Evolutionary conservation across 2,888 invertebrate species (phyloP).

Genomic region (Tethea ocularis): DNA sequence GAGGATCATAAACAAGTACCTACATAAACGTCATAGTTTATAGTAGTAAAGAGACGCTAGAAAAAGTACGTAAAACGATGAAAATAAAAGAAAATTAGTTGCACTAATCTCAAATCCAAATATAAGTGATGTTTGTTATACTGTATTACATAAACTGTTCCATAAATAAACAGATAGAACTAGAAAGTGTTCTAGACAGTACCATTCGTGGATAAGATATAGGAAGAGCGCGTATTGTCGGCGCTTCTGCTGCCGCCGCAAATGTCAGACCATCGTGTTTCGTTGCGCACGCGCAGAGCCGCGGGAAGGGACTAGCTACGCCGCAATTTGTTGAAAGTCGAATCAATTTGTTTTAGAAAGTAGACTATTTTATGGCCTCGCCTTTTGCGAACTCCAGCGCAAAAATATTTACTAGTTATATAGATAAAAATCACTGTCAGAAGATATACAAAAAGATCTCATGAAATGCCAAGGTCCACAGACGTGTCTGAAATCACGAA

Average conservation of each 20-base stretch:
- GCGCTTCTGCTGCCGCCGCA: conserved; percentile 25
- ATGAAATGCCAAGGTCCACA: not conserved
- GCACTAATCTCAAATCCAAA: not conserved
- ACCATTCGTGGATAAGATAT: conserved; percentile 24
- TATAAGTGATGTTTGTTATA: not conserved
- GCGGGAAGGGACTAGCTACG: conserved; percentile 30
- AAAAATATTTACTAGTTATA: conserved; percentile 30
- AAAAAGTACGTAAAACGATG: not conserved
- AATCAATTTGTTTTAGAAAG: conserved; percentile 82
- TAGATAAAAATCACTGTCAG: not conserved
- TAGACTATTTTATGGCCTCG: conserved; percentile 58
- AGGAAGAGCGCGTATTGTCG: conserved; percentile 45
- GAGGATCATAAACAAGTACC: no score
- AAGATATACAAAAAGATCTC: not conserved
- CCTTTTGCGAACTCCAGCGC: conserved; percentile 47
- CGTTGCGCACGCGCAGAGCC: conserved; percentile 39
- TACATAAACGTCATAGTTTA: not conserved
- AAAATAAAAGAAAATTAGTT: not conserved
- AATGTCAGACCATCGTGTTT: conserved; percentile 60
- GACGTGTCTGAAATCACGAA: no score
- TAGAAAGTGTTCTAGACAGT: conserved; percentile 5
- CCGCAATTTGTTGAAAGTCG: conserved; percentile 77
- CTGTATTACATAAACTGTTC: not conserved
- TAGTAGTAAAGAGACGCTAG: not conserved
- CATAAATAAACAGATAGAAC: conserved; percentile 2